phyloP scores from a whole-genome alignment of 2,888 invertebrate genomes.

The Charanyca ferruginea region DNA sequence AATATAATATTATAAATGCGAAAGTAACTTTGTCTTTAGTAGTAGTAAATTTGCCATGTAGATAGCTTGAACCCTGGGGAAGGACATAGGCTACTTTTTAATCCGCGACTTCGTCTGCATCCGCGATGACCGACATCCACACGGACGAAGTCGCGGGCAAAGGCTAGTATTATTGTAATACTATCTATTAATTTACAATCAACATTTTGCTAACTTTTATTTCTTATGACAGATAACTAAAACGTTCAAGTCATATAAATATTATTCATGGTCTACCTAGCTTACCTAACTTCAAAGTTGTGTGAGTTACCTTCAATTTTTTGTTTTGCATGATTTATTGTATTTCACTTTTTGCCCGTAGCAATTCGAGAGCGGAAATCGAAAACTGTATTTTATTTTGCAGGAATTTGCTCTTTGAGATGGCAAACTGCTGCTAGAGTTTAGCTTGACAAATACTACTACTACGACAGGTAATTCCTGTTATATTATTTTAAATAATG shows the following conservation, averaged over 20 bases:
- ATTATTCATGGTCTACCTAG: background rate
- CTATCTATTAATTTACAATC: background rate
- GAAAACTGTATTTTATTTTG: constrained; percentile 44
- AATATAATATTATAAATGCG: no score
- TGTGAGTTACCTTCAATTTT: background rate
- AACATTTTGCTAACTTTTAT: background rate
- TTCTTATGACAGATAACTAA: no score
- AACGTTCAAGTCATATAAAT: background rate
- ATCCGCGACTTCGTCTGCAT: no score
- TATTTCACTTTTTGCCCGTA: constrained; percentile 15
- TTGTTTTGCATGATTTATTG: constrained; percentile 23
- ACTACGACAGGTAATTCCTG: background rate
- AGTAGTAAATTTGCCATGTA: no score
- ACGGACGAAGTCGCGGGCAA: no score
- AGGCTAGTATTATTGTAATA: no score
- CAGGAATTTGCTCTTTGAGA: constrained; percentile 12
- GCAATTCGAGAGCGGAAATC: constrained; percentile 31
- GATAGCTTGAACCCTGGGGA: no score
- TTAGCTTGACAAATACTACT: background rate
- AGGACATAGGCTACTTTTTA: no score
- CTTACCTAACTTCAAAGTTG: background rate
- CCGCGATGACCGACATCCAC: no score
- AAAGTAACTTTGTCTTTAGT: no score
- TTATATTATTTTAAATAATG: background rate
- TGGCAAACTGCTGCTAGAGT: background rate